These are phyloP conservation scores for Pomatostomus ruficeps DNA, from an alignment of 2,113 vertebrate genomes.

Conservation along the genomic window DNA sequence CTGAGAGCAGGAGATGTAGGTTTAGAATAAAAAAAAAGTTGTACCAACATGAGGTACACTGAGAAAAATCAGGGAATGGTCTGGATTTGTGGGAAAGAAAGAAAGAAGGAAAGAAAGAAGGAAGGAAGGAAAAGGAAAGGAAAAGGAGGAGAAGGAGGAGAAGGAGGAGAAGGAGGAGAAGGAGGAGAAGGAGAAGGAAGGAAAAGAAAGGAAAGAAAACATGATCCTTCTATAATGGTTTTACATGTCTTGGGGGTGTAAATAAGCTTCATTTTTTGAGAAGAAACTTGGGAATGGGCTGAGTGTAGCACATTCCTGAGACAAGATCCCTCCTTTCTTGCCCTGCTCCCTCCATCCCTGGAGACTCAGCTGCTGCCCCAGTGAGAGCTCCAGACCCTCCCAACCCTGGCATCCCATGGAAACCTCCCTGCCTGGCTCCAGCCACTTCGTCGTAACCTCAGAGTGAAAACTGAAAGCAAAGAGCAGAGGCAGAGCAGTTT, in stretches of 20 bases:
- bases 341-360: not conserved
- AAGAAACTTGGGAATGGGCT: not conserved
- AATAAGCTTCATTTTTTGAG: not conserved
- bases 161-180: too few relatives aligned
- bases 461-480: not conserved
- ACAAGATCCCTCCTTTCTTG: not conserved
- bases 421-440: not conserved
- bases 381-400: not conserved
- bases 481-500: not conserved
- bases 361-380: rapidly evolving
- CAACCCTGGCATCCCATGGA: not conserved
- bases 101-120: not conserved
- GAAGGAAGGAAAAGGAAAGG: too few relatives aligned
- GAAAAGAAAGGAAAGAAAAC: not conserved
- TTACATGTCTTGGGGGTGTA: not conserved
- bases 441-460: not conserved
- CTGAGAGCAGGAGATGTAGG: not conserved
- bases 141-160: too few relatives aligned
- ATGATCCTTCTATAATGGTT: not conserved
- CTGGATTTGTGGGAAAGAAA: not conserved
- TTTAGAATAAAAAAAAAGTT: not conserved
- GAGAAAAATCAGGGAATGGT: not conserved
- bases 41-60: rapidly evolving
- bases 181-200: too few relatives aligned
- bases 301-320: not conserved